Evolutionary conservation across 2,888 invertebrate species (phyloP).

Genomic region (Apodemia zela): DNA sequence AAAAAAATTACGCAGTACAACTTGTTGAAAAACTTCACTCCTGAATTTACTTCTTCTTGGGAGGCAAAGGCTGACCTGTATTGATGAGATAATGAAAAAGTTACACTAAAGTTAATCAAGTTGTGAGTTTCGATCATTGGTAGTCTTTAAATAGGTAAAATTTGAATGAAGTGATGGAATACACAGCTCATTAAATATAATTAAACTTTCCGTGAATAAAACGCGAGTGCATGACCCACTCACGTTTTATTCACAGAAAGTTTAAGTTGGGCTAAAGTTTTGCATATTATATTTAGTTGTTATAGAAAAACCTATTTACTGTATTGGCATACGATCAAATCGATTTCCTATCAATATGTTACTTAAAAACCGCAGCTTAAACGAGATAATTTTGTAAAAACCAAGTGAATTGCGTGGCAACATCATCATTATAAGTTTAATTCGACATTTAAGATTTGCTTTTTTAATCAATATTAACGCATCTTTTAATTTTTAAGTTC

Average conservation of each 20-base stretch:
- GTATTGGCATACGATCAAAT: neutral
- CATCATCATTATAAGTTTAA: neutral
- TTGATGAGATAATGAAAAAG: no score
- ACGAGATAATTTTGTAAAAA: slow-evolving; percentile 2
- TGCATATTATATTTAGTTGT: neutral
- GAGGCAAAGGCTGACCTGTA: neutral
- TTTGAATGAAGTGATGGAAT: neutral
- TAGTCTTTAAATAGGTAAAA: no score
- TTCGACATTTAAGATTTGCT: neutral
- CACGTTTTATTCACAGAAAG: neutral
- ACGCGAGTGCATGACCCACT: neutral
- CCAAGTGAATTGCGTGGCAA: neutral
- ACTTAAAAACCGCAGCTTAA: neutral
- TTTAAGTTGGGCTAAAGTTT: slow-evolving; percentile 12
- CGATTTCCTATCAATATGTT: neutral
- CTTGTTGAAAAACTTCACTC: slow-evolving; percentile 6
- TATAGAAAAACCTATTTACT: neutral
- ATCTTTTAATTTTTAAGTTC: no score
- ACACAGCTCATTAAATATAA: neutral
- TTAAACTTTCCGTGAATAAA: neutral
- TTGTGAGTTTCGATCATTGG: no score
- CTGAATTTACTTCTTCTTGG: neutral
- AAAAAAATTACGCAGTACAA: neutral
- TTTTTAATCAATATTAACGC: neutral
- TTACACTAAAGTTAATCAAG: no score